Base-by-base conservation (phyloP, 2,888 invertebrate species). In the Tenthredo mesomela region DNA sequence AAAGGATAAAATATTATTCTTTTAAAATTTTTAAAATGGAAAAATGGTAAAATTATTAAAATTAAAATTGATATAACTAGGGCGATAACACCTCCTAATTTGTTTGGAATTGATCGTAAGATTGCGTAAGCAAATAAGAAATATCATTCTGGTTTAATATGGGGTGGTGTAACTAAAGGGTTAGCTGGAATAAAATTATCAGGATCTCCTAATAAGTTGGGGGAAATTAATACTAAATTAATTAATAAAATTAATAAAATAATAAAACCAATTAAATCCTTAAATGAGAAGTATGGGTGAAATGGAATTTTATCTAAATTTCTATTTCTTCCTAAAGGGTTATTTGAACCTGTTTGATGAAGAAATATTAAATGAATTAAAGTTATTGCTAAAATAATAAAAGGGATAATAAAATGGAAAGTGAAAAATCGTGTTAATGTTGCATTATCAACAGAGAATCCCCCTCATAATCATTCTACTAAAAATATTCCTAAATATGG, bases 61-160 rank as follows among this genome's bases (percentile, higher is more conserved):
- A 97, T 95, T 90, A 95, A 90, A 94, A 97, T 96, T 86, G 96
- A 96, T 92, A 95, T 89, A 0, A 95, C 87, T 94, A 96, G 90
- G 0, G 95, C 95, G 90, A 96, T 93, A 75, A 97, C 96, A 87
- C 97, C 97, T 83, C 96, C 96, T 94, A 97, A 91, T 95, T 97
- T 97, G 94, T 96, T 97, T 7, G 97, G 97, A 85, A 97, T 96
- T 61, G 96, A 96, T 40, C 97, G 97, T 90, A 97, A 88, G 94
- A 97, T 97, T 25, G 97, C 96, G 93, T 97, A 97, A 18, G 97
- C 96, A 94, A 97, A 97, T 94, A 97, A 92, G 90, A 97, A 97
- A 92, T 97, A 97, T 95, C 97, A 97, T 95, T 97, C 97, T 73
- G 97, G 97, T 95, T 97, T 96, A 94, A 97, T 97, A 91, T 97